Conservation (phyloP, 1,140 invertebrate species). For the Bathynomus jamesi region DNA sequence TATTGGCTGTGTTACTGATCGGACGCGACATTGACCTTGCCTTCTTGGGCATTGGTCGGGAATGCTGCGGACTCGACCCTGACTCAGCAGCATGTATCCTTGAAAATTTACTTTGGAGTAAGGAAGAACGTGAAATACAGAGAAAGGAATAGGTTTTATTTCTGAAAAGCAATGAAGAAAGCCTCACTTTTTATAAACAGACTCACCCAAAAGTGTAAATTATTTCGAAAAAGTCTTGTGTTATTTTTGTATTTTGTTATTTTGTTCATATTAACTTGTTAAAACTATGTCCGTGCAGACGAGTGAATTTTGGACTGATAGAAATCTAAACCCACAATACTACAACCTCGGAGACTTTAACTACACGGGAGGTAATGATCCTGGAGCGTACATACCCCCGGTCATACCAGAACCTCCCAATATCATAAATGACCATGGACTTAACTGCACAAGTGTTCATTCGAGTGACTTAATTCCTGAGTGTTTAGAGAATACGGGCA, state of each 20-base stretch:
- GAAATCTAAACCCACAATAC: neutral
- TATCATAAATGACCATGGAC: neutral
- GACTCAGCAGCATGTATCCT: neutral
- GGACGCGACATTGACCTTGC: neutral
- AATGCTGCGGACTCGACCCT: neutral
- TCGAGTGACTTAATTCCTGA: neutral
- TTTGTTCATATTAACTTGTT: neutral
- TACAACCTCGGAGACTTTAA: neutral
- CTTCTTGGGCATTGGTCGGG: neutral
- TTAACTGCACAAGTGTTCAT: neutral
- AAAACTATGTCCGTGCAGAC: neutral
- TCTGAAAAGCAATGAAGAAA: too few relatives aligned
- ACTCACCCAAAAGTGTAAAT: too few relatives aligned
- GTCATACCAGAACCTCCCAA: neutral
- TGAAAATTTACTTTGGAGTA: too few relatives aligned
- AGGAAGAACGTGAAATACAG: too few relatives aligned
- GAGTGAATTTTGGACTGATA: neutral
- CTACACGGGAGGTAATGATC: neutral
- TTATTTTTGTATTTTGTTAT: neutral
- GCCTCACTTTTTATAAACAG: too few relatives aligned
- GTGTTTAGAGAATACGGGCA: neutral
- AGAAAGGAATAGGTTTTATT: too few relatives aligned
- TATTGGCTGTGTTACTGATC: neutral
- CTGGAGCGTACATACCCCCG: neutral
- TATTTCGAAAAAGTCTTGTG: too few relatives aligned